Evolutionary conservation across 1,140 invertebrate species (phyloP).

Genomic region (Drosophila pandora): DNA sequence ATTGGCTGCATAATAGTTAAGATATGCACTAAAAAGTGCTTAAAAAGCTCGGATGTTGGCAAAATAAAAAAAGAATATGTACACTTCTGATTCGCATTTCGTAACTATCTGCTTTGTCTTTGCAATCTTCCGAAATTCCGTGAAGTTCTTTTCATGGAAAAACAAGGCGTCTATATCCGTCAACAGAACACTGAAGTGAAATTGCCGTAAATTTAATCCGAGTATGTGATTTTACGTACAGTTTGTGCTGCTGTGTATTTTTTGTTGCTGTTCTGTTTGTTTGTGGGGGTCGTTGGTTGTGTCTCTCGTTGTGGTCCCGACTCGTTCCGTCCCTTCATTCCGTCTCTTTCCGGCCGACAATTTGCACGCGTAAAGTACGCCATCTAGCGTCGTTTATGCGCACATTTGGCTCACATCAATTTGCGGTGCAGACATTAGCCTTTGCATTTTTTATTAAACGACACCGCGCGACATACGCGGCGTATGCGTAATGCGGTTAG

Average conservation of each 20-base stretch:
- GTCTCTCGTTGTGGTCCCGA: slow-evolving; percentile 12
- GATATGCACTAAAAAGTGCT: no score
- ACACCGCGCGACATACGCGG: slow-evolving; percentile 50
- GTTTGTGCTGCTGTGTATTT: slow-evolving; percentile 3
- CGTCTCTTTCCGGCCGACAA: slow-evolving; percentile 41
- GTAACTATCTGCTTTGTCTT: no score
- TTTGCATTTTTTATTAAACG: slow-evolving; percentile 75
- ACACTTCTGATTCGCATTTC: no score
- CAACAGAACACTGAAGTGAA: slow-evolving; percentile 46
- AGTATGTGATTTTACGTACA: slow-evolving; percentile 4
- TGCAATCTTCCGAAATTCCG: no score
- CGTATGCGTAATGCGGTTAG: slow-evolving; percentile 65
- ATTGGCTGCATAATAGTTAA: no score
- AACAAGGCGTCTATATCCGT: slow-evolving; percentile 64
- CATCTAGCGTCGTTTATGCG: slow-evolving; percentile 78
- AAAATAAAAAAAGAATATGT: no score
- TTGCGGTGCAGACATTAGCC: slow-evolving; percentile 76
- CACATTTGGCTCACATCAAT: slow-evolving; percentile 76
- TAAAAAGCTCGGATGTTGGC: no score
- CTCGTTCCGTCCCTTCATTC: slow-evolving; percentile 14
- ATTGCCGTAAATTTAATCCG: slow-evolving; percentile 74
- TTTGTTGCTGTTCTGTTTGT: slow-evolving; percentile 10
- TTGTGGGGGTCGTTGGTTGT: neutral
- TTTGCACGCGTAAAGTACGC: slow-evolving; percentile 74
- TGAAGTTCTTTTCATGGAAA: slow-evolving; percentile 2